Percentiles rank a stretch among this genome's conserved stretches.
phyloP scores from a whole-genome alignment of 2,797 vertebrate species.

The Decapterus maruadsi region DNA sequence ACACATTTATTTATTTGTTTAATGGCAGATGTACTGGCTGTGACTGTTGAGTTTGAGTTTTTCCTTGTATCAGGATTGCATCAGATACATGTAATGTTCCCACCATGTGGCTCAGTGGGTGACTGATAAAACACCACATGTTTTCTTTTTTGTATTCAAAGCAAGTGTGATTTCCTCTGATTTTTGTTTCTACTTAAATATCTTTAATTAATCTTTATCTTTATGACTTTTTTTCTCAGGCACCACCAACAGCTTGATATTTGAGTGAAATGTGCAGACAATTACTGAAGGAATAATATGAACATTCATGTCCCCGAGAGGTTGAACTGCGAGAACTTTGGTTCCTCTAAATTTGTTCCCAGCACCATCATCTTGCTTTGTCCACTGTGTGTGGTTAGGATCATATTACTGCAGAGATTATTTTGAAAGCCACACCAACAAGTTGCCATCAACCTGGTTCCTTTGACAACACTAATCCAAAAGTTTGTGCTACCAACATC shows the following conservation, averaged over 20 bases:
- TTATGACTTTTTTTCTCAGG: background rate
- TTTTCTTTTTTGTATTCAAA: slow-evolving; percentile 7
- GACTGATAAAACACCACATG: background rate
- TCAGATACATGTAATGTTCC: slow-evolving; percentile 31
- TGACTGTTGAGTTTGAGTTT: slow-evolving; percentile 12
- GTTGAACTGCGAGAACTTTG: background rate
- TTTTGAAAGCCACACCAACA: too few relatives aligned
- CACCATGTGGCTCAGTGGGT: background rate
- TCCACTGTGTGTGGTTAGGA: too few relatives aligned
- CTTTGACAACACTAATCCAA: too few relatives aligned
- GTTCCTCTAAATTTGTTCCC: background rate
- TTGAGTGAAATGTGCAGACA: background rate
- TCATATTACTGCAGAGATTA: too few relatives aligned
- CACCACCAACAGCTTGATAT: background rate
- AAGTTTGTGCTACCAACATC: too few relatives aligned
- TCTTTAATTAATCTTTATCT: too few relatives aligned
- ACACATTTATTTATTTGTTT: slow-evolving; percentile 51
- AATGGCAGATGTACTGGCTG: slow-evolving; percentile 1
- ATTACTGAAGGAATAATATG: background rate
- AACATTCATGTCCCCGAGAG: background rate
- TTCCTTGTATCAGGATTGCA: slow-evolving; percentile 23
- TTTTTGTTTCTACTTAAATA: background rate
- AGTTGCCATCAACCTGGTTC: too few relatives aligned
- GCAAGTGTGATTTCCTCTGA: too few relatives aligned
- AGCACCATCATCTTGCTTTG: background rate